Evolutionary conservation across 2,797 vertebrate genomes (phyloP), one percentile per base, ranked within the genome.

Genomic region (Serranus cabrilla): DNA sequence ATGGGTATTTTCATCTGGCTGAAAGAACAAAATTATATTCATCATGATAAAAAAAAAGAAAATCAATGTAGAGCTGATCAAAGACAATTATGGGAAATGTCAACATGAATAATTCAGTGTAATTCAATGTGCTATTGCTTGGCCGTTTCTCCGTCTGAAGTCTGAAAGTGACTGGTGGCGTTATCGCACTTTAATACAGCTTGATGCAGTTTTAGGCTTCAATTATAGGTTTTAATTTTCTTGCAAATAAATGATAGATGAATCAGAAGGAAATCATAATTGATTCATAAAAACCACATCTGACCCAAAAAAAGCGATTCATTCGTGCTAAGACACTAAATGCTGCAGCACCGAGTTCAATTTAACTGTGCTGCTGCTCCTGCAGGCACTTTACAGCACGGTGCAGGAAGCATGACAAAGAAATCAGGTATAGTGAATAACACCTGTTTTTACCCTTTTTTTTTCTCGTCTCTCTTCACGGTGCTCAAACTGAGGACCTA

Each of bases 401-500:
- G 45, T 50, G 60, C 50, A 66, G 52, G 27, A 40, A 62, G 66
- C 60, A 37, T 20, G 39, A 66, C 47, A 79, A 79, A 59, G 40
- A 74, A 76, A 47, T 51, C 62, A 71, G 82, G 59, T 80, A 57
- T 58, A 74, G 40, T 39, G 46, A 65, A 73, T 51, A 70, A 78
- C 74, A 80, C 61, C 65, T 51, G 58, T 54, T 67, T 55, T 42
- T 23, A 12, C 25, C 64, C 3, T 50, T n/a, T 64, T n/a, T 64
- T 31, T 4, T 20, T 21, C 39, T 51, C 9, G 59, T 42, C 31
- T 72, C n/a, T 59, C 25, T 60, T 80, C 56, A 27, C 46, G 9
- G 27, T 66, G 62, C 67, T 78, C 72, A 76, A 20, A 27, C 76
- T 55, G 65, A 83, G 64, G 17, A 69, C 56, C 76, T 88, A 78